These are phyloP conservation scores for Rhea pennata DNA, from an alignment of 2,113 vertebrate species.

Conservation along the genomic window DNA sequence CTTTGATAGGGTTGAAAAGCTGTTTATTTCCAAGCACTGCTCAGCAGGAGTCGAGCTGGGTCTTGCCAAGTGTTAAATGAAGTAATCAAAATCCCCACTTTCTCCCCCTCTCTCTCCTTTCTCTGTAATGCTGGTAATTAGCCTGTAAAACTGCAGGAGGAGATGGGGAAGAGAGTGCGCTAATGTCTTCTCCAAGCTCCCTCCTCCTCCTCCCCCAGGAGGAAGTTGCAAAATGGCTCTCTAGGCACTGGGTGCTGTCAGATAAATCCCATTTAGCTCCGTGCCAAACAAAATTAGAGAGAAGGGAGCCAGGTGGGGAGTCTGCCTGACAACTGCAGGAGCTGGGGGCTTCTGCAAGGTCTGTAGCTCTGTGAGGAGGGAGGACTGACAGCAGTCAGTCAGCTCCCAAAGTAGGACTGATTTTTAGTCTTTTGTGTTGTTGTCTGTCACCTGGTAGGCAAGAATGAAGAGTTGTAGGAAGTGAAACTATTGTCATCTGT, in stretches of 20 bases:
- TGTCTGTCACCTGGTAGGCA: not conserved
- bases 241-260: conserved; percentile 18
- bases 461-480: not conserved
- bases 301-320: not conserved
- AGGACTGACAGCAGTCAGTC: conserved; percentile 18
- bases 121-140: conserved; percentile 38
- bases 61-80: conserved; percentile 56
- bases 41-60: conserved; percentile 36
- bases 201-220: not conserved
- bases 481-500: no score
- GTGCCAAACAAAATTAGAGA: conserved; percentile 23
- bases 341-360: not conserved
- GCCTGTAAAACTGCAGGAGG: conserved; percentile 27
- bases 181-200: not conserved
- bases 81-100: conserved; percentile 44
- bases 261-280: conserved; percentile 52
- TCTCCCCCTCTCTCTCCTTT: not conserved
- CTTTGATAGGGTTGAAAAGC: not conserved
- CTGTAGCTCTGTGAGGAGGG: not conserved
- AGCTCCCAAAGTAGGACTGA: not conserved
- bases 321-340: conserved; percentile 9
- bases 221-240: not conserved
- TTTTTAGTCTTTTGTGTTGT: not conserved
- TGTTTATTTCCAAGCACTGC: conserved; percentile 12
- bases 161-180: not conserved